phyloP scores from a whole-genome alignment of 2,888 invertebrate genomes.

The Eristalis arbustorum region DNA sequence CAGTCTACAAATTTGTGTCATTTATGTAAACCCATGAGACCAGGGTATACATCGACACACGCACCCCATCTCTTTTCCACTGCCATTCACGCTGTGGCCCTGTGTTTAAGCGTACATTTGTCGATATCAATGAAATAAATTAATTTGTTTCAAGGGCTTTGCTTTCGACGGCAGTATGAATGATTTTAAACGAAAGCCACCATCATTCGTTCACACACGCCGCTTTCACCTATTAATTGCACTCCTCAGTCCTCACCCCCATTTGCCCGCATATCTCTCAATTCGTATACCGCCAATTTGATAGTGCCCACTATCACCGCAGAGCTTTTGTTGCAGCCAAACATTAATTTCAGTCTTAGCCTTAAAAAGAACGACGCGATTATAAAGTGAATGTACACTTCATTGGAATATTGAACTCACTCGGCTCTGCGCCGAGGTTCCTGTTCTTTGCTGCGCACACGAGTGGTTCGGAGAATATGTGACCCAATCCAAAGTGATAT shows the following conservation, averaged over 20 bases:
- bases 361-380: background rate
- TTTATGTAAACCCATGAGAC: background rate
- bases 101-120: background rate
- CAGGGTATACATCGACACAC: background rate
- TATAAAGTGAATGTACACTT: constrained; percentile 27
- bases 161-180: background rate
- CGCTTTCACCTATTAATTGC: constrained; percentile 27
- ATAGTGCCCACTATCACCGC: background rate
- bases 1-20: background rate
- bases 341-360: background rate
- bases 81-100: background rate
- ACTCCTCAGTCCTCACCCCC: background rate
- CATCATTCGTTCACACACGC: background rate
- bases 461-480: background rate
- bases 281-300: background rate
- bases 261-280: background rate
- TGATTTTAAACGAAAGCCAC: constrained; percentile 1
- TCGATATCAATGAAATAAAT: background rate
- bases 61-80: background rate
- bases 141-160: background rate
- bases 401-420: constrained; percentile 27
- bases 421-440: background rate
- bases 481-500: constrained; percentile 24
- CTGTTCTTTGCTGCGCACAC: background rate
- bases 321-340: background rate